phyloP scores from a whole-genome alignment of 2,888 invertebrate genomes.

The Leptarthrus brevirostris region DNA sequence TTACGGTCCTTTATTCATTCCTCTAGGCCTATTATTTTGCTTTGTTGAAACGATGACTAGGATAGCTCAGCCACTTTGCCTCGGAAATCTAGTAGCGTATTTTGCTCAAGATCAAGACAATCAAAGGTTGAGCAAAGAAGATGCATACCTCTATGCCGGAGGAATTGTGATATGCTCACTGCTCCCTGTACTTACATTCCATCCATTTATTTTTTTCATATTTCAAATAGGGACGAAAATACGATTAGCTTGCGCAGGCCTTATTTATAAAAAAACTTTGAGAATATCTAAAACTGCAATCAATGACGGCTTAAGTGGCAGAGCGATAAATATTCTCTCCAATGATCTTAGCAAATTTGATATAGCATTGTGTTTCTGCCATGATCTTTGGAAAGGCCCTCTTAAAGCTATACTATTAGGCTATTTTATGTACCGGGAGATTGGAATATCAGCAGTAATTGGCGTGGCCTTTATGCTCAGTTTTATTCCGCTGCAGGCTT shows the following conservation, averaged over 20 bases:
- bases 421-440: slow-evolving; percentile 71
- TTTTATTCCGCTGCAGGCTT: slow-evolving; percentile 81
- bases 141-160: slow-evolving; percentile 76
- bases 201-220: slow-evolving; percentile 79
- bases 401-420: slow-evolving; percentile 69
- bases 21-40: slow-evolving; percentile 61
- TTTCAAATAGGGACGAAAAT: slow-evolving; percentile 78
- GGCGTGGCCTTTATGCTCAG: slow-evolving; percentile 78
- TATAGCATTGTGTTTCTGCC: slow-evolving; percentile 86
- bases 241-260: slow-evolving; percentile 76
- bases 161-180: slow-evolving; percentile 73
- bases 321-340: slow-evolving; percentile 89
- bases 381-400: slow-evolving; percentile 93
- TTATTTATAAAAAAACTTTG: slow-evolving; percentile 79
- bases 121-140: slow-evolving; percentile 64
- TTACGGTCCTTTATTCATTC: slow-evolving; percentile 65
- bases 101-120: slow-evolving; percentile 70
- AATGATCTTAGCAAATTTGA: slow-evolving; percentile 96
- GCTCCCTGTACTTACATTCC: slow-evolving; percentile 72
- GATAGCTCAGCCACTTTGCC: slow-evolving; percentile 73
- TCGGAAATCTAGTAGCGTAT: slow-evolving; percentile 76
- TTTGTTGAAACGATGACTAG: slow-evolving; percentile 62
- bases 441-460: slow-evolving; percentile 76
- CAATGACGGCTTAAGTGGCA: slow-evolving; percentile 83
- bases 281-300: slow-evolving; percentile 83